A percentile compares a stretch with the other conserved stretches of the same genome.
Evolutionary conservation across 2,888 invertebrate species (phyloP).

Genomic region (Rugalucina vietnamica): DNA sequence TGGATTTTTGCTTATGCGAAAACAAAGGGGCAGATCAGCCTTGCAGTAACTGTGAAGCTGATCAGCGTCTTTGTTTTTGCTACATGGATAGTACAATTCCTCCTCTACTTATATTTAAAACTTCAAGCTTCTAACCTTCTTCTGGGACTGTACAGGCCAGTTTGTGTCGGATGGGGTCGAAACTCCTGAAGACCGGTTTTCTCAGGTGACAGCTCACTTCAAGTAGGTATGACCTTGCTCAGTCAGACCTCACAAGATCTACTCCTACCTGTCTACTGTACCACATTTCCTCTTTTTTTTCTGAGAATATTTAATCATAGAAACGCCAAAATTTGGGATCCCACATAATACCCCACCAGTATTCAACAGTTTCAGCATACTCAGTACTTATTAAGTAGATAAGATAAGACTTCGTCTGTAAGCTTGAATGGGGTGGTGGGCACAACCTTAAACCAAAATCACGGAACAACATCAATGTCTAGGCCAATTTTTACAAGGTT

Average conservation of each 20-base stretch:
- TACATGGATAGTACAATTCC: too few relatives aligned
- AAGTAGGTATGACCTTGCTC: background rate
- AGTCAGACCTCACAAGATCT: background rate
- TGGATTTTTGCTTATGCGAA: background rate
- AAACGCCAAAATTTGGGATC: too few relatives aligned
- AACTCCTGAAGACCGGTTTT: background rate
- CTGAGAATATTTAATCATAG: too few relatives aligned
- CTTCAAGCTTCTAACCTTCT: background rate
- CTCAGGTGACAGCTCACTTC: background rate
- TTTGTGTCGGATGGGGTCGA: background rate
- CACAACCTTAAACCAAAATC: background rate
- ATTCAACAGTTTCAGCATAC: background rate
- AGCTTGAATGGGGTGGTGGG: background rate
- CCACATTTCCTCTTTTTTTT: too few relatives aligned
- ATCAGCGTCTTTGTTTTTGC: too few relatives aligned
- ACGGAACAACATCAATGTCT: background rate
- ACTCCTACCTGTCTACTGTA: too few relatives aligned
- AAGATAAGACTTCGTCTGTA: background rate
- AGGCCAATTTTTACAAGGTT: background rate
- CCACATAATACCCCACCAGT: background rate
- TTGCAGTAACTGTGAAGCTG: too few relatives aligned
- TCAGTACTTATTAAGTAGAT: background rate
- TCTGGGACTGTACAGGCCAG: background rate
- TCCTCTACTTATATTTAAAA: too few relatives aligned
- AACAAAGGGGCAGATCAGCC: too few relatives aligned